A percentile compares a stretch with the other conserved stretches of the same genome.
phyloP scores from a whole-genome alignment of 2,113 vertebrate genomes.

The Platichthys stellatus region DNA sequence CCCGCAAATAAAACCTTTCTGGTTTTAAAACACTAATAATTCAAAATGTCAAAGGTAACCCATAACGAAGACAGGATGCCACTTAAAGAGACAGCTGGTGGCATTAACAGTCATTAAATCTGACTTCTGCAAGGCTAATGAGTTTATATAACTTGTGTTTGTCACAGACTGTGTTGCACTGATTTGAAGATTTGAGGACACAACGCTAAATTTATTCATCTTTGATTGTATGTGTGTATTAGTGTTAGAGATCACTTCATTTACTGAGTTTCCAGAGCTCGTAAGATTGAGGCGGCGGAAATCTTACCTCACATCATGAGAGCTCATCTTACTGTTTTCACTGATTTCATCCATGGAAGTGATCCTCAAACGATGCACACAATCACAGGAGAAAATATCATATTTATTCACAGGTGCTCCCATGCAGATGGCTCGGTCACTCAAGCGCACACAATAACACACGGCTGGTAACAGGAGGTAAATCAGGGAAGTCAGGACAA shows the following conservation, averaged over 20 bases:
- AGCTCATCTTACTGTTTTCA: too few relatives aligned
- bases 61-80: not conserved
- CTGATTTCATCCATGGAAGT: not conserved
- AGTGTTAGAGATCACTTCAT: slow-evolving; percentile 3
- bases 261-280: not conserved
- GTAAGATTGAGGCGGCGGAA: not conserved
- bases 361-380: not conserved
- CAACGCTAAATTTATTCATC: not conserved
- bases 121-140: slow-evolving; percentile 22
- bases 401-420: not conserved
- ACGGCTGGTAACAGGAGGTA: slow-evolving; percentile 37
- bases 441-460: slow-evolving; percentile 5
- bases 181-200: not conserved
- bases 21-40: not conserved
- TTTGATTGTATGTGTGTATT: not conserved
- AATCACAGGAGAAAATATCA: slow-evolving; percentile 10
- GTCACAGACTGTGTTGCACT: not conserved
- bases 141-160: slow-evolving; percentile 11
- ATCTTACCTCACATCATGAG: not conserved
- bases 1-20: not conserved
- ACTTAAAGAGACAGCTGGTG: slow-evolving; percentile 17
- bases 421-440: slow-evolving; percentile 24
- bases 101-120: not conserved
- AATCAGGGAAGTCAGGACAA: slow-evolving; percentile 26
- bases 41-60: not conserved